Evolutionary conservation across 1,140 invertebrate genomes (phyloP), one percentile per base, ranked within the genome.

Genomic region (Choristoneura fumiferana): DNA sequence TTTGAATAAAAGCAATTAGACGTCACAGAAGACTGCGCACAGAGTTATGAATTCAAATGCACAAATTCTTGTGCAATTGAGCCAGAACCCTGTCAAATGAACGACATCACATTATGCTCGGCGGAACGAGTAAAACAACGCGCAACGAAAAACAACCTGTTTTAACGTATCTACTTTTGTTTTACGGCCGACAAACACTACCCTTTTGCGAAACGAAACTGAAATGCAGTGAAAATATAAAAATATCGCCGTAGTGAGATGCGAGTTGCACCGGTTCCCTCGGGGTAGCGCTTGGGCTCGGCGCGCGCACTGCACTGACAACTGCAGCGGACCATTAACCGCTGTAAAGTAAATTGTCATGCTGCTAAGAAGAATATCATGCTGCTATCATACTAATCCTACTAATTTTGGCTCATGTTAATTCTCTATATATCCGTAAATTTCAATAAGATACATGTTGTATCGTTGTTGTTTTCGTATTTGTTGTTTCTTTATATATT

Each of bases 161-260:
- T 69, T 64, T 63, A 63, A 62, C 55, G 57, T 62, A 54, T 54
- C 45, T 54, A 54, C 39, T 59, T 59, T 63, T 73, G 65, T 76
- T 76, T 75, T 71, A 63, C 67, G 62, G 52, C 60, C 54, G 56
- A 70, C 74, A 74, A 73, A 74, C 60, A 64, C 43, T 67, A 60
- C 65, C 65, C 64, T 76, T 74, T 82, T 74, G 61, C 67, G 67
- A 52, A 74, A 68, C 62, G 49, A 54, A 68, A 78, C 68, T 69
- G 70, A 76, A 78, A 73, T 79, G 65, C 71, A 76, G 69, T 76
- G 72, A 70, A 77, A 77, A 80, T 78, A 79, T 78, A 78, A 81
- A 77, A 81, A 79, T 77, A 71, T 73, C 61, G 60, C 67, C 63
- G 61, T 70, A 69, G 66, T 69, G 66, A 70, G 69, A 73, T 69